Evolutionary conservation across 2,888 invertebrate species (phyloP), one percentile per base, ranked within the genome.

Genomic region (Hoplodrina ambigua): DNA sequence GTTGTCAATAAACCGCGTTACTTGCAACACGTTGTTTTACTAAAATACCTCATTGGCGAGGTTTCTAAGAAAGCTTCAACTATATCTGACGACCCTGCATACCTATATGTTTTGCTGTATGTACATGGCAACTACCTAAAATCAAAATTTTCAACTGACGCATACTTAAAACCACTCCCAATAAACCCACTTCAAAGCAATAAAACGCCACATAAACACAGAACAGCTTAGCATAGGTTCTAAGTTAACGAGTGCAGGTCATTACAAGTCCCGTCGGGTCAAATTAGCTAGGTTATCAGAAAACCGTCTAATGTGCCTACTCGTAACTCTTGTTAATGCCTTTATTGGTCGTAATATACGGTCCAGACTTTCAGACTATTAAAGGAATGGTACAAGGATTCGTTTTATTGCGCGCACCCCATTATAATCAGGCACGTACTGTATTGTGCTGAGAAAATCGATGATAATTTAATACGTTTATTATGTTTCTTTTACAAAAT

Each of bases 371-470:
- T 61, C 41, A 77, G 81, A 72, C 82, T 78, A 65, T 78, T 81
- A 81, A 78, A 81, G 78, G 60, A 81, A 78, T 64, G 62, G 71
- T 50, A 46, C 77, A 81, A 67, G 78, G 78, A 77, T 78, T 67
- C 72, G 63, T 81, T 78, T 81, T 78, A 78, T 78, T 70, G 71
- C 82, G 55, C 67, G 57, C 82, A 81, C 78, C 82, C 78, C 78
- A 81, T 81, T 78, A 78, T 81, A 81, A 71, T 70, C 78, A 77
- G 82, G 72, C 72, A 81, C 78, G 82, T 81, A 67, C 66, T 56
- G 30, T 64, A 78, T 78, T 81, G 78, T 81, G 53, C 53, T 20
- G n/a, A 25, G 76, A 68, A 60, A 80, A 61, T 68, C 69, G 56
- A 76, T 57, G 17, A 19, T 58, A n/a, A 50, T 57, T 30, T 56